A percentile compares a stretch with the other conserved stretches of the same genome.
Conservation (phyloP, 23 tunicate genomes). For the Trididemnum nubilum region DNA sequence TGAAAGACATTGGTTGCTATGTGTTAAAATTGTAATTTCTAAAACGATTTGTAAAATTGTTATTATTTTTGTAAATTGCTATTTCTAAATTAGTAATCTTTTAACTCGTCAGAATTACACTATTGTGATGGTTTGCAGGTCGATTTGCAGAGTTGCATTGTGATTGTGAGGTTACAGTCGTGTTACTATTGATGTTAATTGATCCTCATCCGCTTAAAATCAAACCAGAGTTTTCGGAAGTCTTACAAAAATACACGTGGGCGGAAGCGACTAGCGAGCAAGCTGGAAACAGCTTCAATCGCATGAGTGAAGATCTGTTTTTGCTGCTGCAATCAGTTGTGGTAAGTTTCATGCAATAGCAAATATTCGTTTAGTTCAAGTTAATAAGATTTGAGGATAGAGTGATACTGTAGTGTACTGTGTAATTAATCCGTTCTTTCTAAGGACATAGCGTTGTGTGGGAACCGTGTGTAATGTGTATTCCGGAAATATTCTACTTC, state of each 20-base stretch:
- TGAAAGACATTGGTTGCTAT: too few relatives aligned
- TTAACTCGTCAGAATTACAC: background rate
- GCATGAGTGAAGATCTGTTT: conserved; percentile 42
- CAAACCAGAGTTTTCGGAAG: conserved; percentile 5
- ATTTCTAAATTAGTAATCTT: too few relatives aligned
- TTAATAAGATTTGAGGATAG: background rate
- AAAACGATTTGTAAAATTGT: too few relatives aligned
- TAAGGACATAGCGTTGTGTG: too few relatives aligned
- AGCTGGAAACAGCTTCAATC: background rate
- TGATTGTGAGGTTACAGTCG: conserved; percentile 45
- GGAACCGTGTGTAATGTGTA: too few relatives aligned
- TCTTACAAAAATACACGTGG: conserved; percentile 36
- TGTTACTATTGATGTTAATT: conserved; percentile 39
- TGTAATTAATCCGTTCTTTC: too few relatives aligned
- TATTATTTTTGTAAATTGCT: too few relatives aligned
- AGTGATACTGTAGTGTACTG: too few relatives aligned
- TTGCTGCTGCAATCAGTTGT: conserved; percentile 52
- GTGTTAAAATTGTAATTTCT: too few relatives aligned
- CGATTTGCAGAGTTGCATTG: conserved; percentile 14
- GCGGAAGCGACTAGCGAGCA: background rate
- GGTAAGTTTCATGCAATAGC: background rate
- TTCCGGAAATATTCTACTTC: too few relatives aligned
- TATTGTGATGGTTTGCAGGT: conserved; percentile 14
- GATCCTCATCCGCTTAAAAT: conserved; percentile 50
- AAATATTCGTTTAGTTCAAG: background rate